A percentile compares a stretch with the other conserved stretches of the same genome.
phyloP scores from a whole-genome alignment of 1,140 invertebrate species.

The Procambarus clarkii region DNA sequence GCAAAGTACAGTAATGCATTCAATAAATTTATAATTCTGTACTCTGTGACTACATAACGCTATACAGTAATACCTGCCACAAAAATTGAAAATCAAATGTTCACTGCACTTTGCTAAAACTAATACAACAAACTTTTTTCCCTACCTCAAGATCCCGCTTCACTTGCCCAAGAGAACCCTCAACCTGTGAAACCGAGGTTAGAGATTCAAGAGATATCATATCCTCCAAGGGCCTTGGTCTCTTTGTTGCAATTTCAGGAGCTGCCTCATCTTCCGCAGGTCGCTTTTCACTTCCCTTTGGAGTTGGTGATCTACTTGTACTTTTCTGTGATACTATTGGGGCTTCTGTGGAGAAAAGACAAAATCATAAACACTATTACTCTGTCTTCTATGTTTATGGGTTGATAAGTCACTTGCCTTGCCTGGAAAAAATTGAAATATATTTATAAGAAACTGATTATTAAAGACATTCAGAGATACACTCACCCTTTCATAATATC shows the following conservation, averaged over 20 bases:
- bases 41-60: no score
- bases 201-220: conserved; percentile 47
- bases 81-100: no score
- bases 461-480: no score
- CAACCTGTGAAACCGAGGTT: conserved; percentile 46
- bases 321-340: conserved; percentile 16
- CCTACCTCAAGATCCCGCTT: conserved; percentile 65
- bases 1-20: no score
- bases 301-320: conserved; percentile 50
- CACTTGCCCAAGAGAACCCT: conserved; percentile 49
- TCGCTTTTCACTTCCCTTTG: conserved; percentile 43
- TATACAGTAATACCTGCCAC: no score
- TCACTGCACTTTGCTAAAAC: no score
- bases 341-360: not conserved
- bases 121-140: not conserved
- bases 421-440: no score
- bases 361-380: not conserved
- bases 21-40: no score
- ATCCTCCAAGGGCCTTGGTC: conserved; percentile 42
- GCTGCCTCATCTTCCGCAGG: conserved; percentile 44
- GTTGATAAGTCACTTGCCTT: no score
- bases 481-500: no score
- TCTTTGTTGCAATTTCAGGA: conserved; percentile 32
- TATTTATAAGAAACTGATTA: no score
- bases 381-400: not conserved